phyloP scores from a whole-genome alignment of 2,113 vertebrate species.

The Paradoxurus hermaphroditus region DNA sequence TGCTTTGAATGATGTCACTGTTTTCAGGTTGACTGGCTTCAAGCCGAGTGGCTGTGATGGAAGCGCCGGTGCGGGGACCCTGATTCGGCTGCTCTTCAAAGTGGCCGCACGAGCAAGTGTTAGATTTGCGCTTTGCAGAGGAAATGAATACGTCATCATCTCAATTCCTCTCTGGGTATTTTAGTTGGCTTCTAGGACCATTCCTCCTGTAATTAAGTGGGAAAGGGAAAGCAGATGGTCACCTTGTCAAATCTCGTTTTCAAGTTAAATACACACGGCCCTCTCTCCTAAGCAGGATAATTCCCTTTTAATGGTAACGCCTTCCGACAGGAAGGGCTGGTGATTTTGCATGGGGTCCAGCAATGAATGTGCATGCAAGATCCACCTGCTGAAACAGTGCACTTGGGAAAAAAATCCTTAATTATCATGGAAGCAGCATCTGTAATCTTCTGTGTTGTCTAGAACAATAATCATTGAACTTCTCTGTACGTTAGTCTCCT shows the following conservation, averaged over 20 bases:
- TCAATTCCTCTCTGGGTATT: constrained; percentile 37
- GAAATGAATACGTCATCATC: constrained; percentile 12
- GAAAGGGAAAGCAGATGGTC: constrained; percentile 65
- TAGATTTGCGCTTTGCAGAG: background rate
- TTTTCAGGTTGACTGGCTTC: background rate
- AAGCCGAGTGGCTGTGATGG: background rate
- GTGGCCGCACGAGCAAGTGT: background rate
- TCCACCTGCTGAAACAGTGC: background rate
- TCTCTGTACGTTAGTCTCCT: background rate
- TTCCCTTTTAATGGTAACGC: constrained; percentile 36
- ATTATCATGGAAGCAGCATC: background rate
- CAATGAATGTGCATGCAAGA: background rate
- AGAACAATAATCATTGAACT: background rate
- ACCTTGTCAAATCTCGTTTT: constrained; percentile 69
- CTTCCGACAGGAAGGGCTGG: background rate
- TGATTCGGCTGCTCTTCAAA: background rate
- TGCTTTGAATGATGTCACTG: background rate
- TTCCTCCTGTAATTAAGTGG: constrained; percentile 62
- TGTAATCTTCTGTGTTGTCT: background rate
- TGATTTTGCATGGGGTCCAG: background rate
- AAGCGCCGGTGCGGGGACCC: background rate
- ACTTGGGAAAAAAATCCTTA: background rate
- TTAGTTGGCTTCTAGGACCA: constrained; percentile 43
- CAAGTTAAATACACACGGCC: constrained; percentile 54
- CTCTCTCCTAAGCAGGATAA: constrained; percentile 32